phyloP scores from a whole-genome alignment of 2,888 invertebrate species.

The Erebia aethiops region DNA sequence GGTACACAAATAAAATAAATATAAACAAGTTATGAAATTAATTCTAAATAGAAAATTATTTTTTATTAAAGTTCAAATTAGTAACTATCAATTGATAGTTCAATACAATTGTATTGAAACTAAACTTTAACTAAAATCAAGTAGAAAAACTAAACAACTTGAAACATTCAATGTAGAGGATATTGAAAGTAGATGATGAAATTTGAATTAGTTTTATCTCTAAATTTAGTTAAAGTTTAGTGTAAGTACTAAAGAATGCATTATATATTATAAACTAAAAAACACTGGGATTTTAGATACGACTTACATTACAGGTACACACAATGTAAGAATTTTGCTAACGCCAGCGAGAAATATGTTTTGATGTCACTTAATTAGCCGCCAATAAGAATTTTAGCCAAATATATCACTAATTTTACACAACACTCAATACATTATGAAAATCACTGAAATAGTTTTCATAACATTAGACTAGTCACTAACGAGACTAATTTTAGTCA shows the following conservation, averaged over 20 bases:
- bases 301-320: background rate
- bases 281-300: background rate
- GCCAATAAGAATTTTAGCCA: background rate
- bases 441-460: background rate
- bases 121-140: constrained; percentile 6
- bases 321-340: background rate
- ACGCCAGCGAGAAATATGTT: background rate
- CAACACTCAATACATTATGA: background rate
- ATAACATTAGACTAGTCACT: background rate
- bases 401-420: constrained; percentile 5
- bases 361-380: background rate
- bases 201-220: background rate
- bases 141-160: no score
- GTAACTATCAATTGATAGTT: background rate
- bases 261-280: background rate
- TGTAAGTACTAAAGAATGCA: background rate
- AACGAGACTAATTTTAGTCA: constrained; percentile 4
- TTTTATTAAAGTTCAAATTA: background rate
- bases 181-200: background rate
- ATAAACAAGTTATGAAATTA: background rate
- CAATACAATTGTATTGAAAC: background rate
- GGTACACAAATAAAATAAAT: background rate
- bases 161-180: no score
- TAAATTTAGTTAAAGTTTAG: background rate
- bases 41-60: background rate